Evolutionary conservation across 2,797 vertebrate genomes (phyloP), one percentile per base, ranked within the genome.

Genomic region (Loriculus beryllinus): DNA sequence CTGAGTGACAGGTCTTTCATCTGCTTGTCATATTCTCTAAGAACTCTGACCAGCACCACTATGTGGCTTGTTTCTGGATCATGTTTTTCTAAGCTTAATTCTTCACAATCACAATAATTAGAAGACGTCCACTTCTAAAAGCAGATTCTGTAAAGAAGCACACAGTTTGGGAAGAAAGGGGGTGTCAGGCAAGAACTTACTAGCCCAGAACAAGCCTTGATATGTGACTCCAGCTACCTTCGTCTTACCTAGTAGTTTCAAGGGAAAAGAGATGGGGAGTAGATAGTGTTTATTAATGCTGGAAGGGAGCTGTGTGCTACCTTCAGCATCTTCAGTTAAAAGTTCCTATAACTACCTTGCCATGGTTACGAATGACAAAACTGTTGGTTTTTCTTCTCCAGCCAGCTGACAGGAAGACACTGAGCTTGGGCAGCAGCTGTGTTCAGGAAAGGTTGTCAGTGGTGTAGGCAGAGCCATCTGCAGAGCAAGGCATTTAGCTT

Each of bases 391-490:
- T 88, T 25, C 23, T 81, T 59, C 47, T 88, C 16, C 43, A 86
- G 81, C 67, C 90, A 48, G 76, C 90, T 88, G 77, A 93, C 91
- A 86, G 91, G 95, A 96, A 95, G 93, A 23, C 49, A 15, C 47
- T 76, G 82, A 94, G 91, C 79, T 84, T 63, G 89, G 70, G 89
- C 89, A 91, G 72, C 93, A 95, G 86, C 88, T 93, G 92, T 83
- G 79, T 59, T 90, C 91, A 67, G 89, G 31, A 76, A 67, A 92
- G 91, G 76, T 88, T 88, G 76, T 63, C 70, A 48, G 76, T 74
- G 85, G 62, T 92, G 92, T 93, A 79, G 95, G 93, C 89, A 93
- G 92, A 92, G 51, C 96, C 93, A 92, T 96, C 96, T 96, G 96
- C 80, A 85, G 65, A 70, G 77, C 43, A 48, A 95, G 83, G 62